Evolutionary conservation across 35 echinoderm and acorn worm genomes (phyloP).

Genomic region (Holothuria glaberrima): DNA sequence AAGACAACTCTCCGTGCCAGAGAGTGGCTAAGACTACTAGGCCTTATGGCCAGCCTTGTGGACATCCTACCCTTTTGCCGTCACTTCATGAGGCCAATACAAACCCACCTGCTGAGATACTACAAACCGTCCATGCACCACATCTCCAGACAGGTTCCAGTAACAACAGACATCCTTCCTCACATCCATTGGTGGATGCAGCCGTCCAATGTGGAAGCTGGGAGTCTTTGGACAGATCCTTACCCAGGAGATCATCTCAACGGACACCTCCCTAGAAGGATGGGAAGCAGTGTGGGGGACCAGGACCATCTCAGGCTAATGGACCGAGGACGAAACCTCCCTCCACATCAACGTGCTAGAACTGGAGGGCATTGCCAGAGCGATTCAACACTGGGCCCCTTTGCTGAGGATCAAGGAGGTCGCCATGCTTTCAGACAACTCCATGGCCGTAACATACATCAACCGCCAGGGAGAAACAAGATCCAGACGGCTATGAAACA

Average conservation of each 20-base stretch:
- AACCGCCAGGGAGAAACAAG: not conserved
- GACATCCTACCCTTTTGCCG: not conserved
- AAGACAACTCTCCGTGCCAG: not conserved
- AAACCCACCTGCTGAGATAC: not conserved
- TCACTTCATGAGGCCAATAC: not conserved
- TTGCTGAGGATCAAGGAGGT: not conserved
- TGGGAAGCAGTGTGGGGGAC: not conserved
- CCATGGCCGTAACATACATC: constrained; percentile 19
- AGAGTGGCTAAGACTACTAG: not conserved
- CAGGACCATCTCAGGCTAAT: not conserved
- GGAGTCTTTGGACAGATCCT: no score
- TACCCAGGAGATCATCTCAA: no score
- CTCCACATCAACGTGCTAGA: constrained; percentile 5
- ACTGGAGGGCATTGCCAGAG: not conserved
- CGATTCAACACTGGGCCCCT: no score
- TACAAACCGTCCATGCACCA: not conserved
- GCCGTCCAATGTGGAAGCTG: no score
- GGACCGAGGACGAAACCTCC: not conserved
- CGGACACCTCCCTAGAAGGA: not conserved
- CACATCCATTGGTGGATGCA: not conserved
- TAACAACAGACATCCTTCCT: no score
- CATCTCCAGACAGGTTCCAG: not conserved
- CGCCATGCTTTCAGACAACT: not conserved
- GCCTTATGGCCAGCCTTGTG: not conserved
- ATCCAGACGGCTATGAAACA: not conserved